Percentiles rank a stretch among this genome's conserved stretches.
phyloP scores from a whole-genome alignment of 37 sponge, comb jelly and placozoan genomes.

The Cliona cf. orientalis region DNA sequence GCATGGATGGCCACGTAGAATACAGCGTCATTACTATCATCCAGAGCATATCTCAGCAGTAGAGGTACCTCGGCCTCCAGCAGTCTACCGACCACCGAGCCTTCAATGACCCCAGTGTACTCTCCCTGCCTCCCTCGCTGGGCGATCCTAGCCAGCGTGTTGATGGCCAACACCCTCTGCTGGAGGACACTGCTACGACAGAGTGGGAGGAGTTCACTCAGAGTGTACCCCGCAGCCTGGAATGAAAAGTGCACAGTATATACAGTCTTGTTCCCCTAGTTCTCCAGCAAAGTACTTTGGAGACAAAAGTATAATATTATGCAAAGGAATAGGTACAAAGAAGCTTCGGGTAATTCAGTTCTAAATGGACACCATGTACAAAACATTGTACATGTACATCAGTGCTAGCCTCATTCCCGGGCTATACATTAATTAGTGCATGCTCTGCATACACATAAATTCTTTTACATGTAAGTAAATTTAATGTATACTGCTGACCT shows the following conservation, averaged over 20 bases:
- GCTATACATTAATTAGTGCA: no score
- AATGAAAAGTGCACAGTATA: conserved; percentile 4
- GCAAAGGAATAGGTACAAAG: no score
- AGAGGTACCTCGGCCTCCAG: conserved; percentile 68
- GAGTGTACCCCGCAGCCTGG: conserved; percentile 89
- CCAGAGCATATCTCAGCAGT: conserved; percentile 77
- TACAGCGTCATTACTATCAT: conserved; percentile 57
- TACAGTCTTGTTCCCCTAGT: no score
- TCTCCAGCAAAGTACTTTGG: no score
- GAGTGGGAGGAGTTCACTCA: conserved; percentile 73
- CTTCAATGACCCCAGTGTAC: conserved; percentile 45
- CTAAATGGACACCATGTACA: no score
- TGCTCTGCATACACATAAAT: no score
- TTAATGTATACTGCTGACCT: conserved; percentile 55
- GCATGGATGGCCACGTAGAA: conserved; percentile 46
- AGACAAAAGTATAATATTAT: no score
- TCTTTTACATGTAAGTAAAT: no score
- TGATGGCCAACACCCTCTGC: conserved; percentile 76
- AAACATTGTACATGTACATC: no score
- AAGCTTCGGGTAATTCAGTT: no score
- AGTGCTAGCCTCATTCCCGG: no score
- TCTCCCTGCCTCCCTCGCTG: conserved; percentile 62
- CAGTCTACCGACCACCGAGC: conserved; percentile 39
- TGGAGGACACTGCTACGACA: conserved; percentile 77
- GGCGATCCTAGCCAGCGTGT: conserved; percentile 54